phyloP scores from a whole-genome alignment of 2,797 vertebrate species.

The Gambusia yucatana region DNA sequence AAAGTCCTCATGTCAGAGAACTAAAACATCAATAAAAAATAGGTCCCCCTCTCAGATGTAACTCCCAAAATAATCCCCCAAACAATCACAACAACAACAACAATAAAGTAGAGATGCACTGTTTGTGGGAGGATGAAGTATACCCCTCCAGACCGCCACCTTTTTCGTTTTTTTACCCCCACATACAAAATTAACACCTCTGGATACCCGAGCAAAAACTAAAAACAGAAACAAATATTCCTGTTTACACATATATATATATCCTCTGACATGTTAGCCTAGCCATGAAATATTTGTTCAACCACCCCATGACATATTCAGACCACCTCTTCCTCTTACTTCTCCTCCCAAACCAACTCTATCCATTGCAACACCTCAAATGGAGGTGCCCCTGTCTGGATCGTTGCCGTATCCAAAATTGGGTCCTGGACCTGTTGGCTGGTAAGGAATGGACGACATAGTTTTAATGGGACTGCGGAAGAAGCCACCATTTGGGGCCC shows the following conservation, averaged over 20 bases:
- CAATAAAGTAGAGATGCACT: constrained; percentile 74
- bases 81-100: constrained; percentile 79
- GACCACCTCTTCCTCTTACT: constrained; percentile 18
- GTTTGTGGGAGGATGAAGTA: constrained; percentile 64
- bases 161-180: constrained; percentile 31
- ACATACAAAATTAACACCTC: constrained; percentile 62
- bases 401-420: constrained; percentile 97
- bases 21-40: constrained; percentile 52
- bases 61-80: constrained; percentile 66
- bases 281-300: constrained; percentile 58
- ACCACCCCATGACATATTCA: constrained; percentile 43
- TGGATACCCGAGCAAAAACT: constrained; percentile 66
- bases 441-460: constrained; percentile 99
- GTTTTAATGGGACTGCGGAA: constrained; percentile 99
- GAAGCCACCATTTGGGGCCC: constrained; percentile 97
- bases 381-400: constrained; percentile 98
- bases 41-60: constrained; percentile 60
- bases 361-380: constrained; percentile 81
- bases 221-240: constrained; percentile 68
- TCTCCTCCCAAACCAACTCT: constrained; percentile 41
- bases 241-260: constrained; percentile 71
- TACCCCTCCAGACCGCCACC: constrained; percentile 46
- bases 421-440: constrained; percentile 92
- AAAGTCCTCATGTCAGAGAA: constrained; percentile 64
- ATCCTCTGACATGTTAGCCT: constrained; percentile 47